Conservation (phyloP, 2,797 vertebrate genomes). For the Dryobates pubescens region DNA sequence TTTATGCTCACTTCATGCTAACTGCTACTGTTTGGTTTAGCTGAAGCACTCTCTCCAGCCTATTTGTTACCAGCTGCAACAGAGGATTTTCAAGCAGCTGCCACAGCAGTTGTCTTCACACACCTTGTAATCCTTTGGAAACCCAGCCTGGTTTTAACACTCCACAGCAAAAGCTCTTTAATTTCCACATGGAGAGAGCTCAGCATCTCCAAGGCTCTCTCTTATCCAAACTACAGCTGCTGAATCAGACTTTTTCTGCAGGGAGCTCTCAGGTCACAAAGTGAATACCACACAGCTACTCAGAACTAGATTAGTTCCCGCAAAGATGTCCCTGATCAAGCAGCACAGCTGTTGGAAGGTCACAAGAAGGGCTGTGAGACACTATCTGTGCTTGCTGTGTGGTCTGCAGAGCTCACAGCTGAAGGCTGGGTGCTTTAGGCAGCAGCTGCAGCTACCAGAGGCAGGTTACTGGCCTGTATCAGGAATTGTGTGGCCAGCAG, state of each 20-base stretch:
- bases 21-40: neutral
- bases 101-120: neutral
- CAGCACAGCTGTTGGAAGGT: neutral
- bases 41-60: neutral
- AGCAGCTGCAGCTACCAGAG: neutral
- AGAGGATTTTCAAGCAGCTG: neutral
- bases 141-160: neutral
- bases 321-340: neutral
- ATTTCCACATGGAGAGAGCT: neutral
- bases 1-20: neutral
- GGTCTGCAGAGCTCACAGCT: neutral
- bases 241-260: neutral
- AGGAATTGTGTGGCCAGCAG: too few relatives aligned
- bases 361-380: neutral
- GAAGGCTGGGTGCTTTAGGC: neutral
- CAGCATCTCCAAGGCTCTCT: neutral
- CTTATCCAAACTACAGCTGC: neutral
- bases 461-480: slow-evolving; percentile 51
- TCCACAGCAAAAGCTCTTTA: neutral
- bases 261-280: neutral
- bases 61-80: neutral
- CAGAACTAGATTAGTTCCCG: neutral
- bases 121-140: neutral
- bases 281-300: neutral
- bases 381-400: neutral